A percentile compares a stretch with the other conserved stretches of the same genome.
Conservation (phyloP, 2,888 invertebrate genomes). For the Amiota minor region DNA sequence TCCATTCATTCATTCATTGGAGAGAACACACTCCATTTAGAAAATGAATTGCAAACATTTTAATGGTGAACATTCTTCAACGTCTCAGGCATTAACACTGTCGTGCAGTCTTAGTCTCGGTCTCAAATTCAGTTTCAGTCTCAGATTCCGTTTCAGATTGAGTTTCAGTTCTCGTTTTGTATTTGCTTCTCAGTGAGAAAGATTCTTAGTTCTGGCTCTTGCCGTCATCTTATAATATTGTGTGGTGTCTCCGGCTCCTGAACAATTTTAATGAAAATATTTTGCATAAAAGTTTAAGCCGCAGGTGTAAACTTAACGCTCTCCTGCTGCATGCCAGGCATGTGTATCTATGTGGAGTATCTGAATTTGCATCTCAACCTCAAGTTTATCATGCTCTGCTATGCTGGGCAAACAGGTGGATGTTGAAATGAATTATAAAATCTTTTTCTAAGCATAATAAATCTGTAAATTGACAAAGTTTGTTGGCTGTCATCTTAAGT, state of each 20-base stretch:
- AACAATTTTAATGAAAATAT: slow-evolving; percentile 52
- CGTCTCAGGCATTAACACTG: slow-evolving; percentile 30
- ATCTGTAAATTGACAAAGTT: slow-evolving; percentile 66
- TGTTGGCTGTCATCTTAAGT: background rate
- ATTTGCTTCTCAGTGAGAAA: background rate
- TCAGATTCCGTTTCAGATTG: too few relatives aligned
- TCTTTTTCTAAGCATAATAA: slow-evolving; percentile 49
- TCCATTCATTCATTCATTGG: too few relatives aligned
- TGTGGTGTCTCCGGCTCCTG: slow-evolving; percentile 4
- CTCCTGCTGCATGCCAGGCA: slow-evolving; percentile 36
- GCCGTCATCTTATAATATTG: background rate
- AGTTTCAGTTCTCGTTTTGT: background rate
- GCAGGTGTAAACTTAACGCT: slow-evolving; percentile 55
- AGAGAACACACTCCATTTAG: slow-evolving; percentile 42
- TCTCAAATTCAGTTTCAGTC: too few relatives aligned
- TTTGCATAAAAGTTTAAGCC: slow-evolving; percentile 54
- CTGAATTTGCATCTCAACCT: too few relatives aligned
- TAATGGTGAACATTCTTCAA: slow-evolving; percentile 42
- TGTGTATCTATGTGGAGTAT: too few relatives aligned
- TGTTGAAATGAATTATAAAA: slow-evolving; percentile 5
- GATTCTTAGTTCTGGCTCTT: background rate
- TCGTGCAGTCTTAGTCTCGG: background rate
- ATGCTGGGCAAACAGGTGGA: background rate
- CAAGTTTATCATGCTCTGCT: too few relatives aligned
- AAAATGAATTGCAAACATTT: slow-evolving; percentile 58